Base-by-base conservation (phyloP, 2,113 vertebrate species). In the Microcebus ravelobensis region DNA sequence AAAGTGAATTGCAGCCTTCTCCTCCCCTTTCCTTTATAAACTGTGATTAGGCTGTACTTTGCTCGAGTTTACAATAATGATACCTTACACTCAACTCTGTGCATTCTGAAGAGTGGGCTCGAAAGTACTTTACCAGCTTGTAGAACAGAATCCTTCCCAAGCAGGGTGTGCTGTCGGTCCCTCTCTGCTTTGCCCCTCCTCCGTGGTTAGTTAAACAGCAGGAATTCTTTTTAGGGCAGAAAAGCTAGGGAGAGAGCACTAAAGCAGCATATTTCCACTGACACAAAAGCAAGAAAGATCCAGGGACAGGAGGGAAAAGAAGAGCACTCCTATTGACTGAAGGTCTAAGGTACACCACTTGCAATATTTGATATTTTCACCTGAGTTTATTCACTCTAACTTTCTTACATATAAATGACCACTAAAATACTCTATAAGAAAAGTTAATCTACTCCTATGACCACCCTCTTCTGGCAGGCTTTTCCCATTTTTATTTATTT, bases 1-100 rank as follows among this genome's bases (percentile, higher is more conserved):
- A 91, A 93, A 80, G 95, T 67, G 96, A 98, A 95, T 90, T 96
- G 36, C 13, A 94, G 76, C 5, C 31, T 95, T 91, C 59, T 86
- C 76, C 71, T 91, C 83, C 79, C 52, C 80, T 85, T 96, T 92
- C 76, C 71, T 52, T n/a, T 97, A 63, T 91, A 96, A 97, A 50
- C 45, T 76, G 8, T 83, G 23, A 63, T 94, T 83, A 95, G 91
- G 88, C 80, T 96, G 27, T 55, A 96, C 39, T 91, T 94, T 48
- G 88, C 36, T 94, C 25, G 59, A 94, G 36, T 76, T 96, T 70
- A 42, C 34, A 55, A 36, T 93, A 96, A 93, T 97, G 93, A 97
- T 74, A 96, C 59, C 68, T 98, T 74, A 63, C 34, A 79, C 81
- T 79, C 84, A 81, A n/a, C 25, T 95, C 94, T 76, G 74, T 96